Evolutionary conservation across 2,113 vertebrate genomes (phyloP).

Genomic region (Casuarius casuarius): DNA sequence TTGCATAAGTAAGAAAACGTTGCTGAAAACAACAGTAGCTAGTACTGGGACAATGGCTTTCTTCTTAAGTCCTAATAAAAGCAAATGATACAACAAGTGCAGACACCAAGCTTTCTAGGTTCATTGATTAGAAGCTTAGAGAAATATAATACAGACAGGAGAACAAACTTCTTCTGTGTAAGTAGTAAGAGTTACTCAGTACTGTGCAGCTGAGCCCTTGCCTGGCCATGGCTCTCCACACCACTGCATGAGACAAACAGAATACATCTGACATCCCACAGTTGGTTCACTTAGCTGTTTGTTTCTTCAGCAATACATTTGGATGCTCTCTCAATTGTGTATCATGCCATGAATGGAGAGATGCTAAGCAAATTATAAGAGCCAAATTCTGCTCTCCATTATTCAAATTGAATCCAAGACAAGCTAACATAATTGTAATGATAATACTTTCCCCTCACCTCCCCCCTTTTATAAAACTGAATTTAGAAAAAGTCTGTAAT

Average conservation of each 20-base stretch:
- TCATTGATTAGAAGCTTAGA: background rate
- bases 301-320: background rate
- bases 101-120: background rate
- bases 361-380: background rate
- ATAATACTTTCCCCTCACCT: background rate
- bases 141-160: background rate
- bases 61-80: background rate
- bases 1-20: background rate
- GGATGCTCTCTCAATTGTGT: background rate
- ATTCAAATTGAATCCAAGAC: background rate
- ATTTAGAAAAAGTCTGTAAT: background rate
- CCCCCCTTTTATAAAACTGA: background rate
- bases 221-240: background rate
- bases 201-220: background rate
- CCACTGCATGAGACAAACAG: background rate
- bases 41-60: background rate
- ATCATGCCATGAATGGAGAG: background rate
- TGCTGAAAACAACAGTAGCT: background rate
- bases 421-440: fast-evolving
- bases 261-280: background rate
- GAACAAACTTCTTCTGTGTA: background rate
- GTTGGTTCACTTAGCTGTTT: background rate
- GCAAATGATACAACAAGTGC: background rate
- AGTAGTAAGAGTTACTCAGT: background rate
- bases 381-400: background rate